These are phyloP conservation scores for Tachysurus vachellii DNA, from an alignment of 2,113 vertebrate species.

Conservation along the genomic window DNA sequence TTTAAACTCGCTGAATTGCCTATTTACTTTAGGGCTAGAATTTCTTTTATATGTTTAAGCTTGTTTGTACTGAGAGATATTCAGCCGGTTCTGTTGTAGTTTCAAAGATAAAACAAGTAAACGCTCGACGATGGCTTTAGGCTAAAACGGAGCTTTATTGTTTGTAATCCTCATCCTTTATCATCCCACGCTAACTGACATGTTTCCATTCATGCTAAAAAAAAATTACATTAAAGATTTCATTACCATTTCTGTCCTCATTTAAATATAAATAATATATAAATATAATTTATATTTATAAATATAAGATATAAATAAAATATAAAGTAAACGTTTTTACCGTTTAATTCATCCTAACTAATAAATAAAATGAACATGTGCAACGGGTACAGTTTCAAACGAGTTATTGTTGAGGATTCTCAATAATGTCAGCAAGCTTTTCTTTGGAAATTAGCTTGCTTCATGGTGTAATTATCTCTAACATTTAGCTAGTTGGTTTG, in stretches of 20 bases:
- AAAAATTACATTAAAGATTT: no score
- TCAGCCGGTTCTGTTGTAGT: neutral
- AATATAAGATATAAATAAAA: no score
- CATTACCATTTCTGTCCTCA: neutral
- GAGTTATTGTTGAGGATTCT: neutral
- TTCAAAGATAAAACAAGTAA: neutral
- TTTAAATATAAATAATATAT: no score
- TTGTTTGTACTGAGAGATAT: constrained; percentile 12
- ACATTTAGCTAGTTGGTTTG: neutral
- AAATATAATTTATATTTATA: no score
- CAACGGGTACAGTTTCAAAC: neutral
- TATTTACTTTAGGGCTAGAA: neutral
- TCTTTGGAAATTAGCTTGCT: neutral
- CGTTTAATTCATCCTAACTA: neutral
- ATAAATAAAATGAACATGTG: neutral
- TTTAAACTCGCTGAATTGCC: neutral
- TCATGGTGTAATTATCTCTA: neutral
- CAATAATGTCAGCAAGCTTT: neutral
- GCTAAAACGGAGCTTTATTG: neutral
- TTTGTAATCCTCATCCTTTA: neutral
- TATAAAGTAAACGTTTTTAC: neutral
- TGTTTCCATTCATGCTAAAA: neutral
- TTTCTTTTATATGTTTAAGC: neutral
- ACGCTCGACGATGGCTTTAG: neutral
- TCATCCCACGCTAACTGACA: constrained; percentile 2